phyloP scores from a whole-genome alignment of 1,140 invertebrate species.

The Apis cerana region DNA sequence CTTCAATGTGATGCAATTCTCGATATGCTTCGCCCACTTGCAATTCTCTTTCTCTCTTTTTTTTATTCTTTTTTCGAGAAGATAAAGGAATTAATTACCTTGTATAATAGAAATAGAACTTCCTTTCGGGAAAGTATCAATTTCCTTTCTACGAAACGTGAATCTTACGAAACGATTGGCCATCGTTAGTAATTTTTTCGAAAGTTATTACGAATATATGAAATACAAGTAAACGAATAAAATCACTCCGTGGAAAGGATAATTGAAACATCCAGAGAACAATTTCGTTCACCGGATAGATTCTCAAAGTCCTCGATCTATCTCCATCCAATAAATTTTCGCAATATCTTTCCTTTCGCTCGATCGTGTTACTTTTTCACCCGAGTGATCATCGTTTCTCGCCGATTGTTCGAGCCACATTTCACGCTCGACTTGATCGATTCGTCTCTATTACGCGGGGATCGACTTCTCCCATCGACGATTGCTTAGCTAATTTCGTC shows the following conservation, averaged over 20 bases:
- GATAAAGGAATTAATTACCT: too few relatives aligned
- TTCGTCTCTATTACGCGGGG: neutral
- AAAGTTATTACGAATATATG: too few relatives aligned
- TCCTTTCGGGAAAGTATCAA: too few relatives aligned
- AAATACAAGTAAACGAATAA: too few relatives aligned
- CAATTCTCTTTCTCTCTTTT: neutral
- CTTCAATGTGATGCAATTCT: conserved; percentile 27
- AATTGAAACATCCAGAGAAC: neutral
- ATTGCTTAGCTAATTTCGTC: neutral
- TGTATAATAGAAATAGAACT: too few relatives aligned
- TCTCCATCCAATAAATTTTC: neutral
- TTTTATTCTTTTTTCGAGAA: too few relatives aligned
- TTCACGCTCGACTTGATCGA: conserved; percentile 17
- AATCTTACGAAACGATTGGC: too few relatives aligned
- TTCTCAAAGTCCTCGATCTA: too few relatives aligned
- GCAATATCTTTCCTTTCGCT: conserved; percentile 1
- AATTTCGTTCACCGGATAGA: too few relatives aligned
- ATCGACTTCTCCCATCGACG: neutral
- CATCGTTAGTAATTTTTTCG: too few relatives aligned
- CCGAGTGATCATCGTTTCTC: neutral
- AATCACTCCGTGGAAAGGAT: too few relatives aligned
- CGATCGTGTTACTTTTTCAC: neutral
- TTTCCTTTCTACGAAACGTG: too few relatives aligned
- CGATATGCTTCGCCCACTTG: conserved; percentile 17
- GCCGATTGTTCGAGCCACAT: neutral